Percentiles rank a stretch among this genome's conserved stretches.
phyloP scores from a whole-genome alignment of 2,888 invertebrate genomes.

The Cenopis cana region DNA sequence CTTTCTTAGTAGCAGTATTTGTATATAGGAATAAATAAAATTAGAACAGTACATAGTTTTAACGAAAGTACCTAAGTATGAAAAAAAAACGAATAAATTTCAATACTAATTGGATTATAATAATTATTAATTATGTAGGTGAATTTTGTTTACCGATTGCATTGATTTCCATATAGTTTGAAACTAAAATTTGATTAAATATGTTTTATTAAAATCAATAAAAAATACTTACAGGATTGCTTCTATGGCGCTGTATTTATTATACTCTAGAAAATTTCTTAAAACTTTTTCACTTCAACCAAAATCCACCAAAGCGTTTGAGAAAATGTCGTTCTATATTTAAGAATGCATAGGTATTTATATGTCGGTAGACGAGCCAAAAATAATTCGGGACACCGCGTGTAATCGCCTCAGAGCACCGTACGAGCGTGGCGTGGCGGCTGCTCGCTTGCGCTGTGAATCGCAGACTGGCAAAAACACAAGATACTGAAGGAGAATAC shows the following conservation, averaged over 20 bases:
- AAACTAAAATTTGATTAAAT: no score
- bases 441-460: slow-evolving; percentile 57
- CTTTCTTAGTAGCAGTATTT: no score
- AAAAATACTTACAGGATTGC: slow-evolving; percentile 26
- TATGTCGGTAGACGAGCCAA: slow-evolving; percentile 68
- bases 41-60: no score
- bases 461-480: slow-evolving; percentile 69
- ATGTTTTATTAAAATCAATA: background rate
- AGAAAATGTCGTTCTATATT: slow-evolving; percentile 49
- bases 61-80: no score
- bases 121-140: no score
- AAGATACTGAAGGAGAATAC: slow-evolving; percentile 67
- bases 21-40: no score
- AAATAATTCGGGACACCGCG: slow-evolving; percentile 35
- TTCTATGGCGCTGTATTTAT: slow-evolving; percentile 3
- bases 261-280: slow-evolving; percentile 6
- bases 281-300: slow-evolving; percentile 14
- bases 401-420: slow-evolving; percentile 6
- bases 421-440: slow-evolving; percentile 51
- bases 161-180: no score
- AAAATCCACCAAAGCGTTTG: slow-evolving; percentile 3
- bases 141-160: no score
- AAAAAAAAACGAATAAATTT: no score
- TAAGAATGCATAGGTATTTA: slow-evolving; percentile 63
- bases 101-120: no score